Conservation (phyloP, 2,797 vertebrate species). For the Pipistrellus nathusii region DNA sequence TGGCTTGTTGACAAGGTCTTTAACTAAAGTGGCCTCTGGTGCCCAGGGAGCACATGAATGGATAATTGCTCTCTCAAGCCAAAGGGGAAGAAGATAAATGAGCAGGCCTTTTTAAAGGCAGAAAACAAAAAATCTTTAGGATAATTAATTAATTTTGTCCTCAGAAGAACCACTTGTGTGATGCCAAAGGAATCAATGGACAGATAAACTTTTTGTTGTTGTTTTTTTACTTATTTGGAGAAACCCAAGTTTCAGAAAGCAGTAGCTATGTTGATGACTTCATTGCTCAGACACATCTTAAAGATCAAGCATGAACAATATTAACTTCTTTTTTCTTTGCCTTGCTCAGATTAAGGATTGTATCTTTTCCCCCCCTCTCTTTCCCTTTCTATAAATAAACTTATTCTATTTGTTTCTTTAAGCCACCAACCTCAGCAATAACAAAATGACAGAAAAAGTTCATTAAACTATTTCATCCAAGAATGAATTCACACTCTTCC, state of each 20-base stretch:
- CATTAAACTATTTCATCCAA: slow-evolving; percentile 53
- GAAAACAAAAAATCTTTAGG: slow-evolving; percentile 80
- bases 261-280: slow-evolving; percentile 28
- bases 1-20: slow-evolving; percentile 85
- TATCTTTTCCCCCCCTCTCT: rapidly evolving
- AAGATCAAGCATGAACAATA: slow-evolving; percentile 46
- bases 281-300: slow-evolving; percentile 51
- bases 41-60: slow-evolving; percentile 82
- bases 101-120: slow-evolving; percentile 72
- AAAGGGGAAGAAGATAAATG: slow-evolving; percentile 75
- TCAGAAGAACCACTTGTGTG: slow-evolving; percentile 74
- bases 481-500: no score
- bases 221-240: slow-evolving; percentile 61
- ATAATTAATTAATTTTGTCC: slow-evolving; percentile 79
- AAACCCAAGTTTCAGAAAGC: slow-evolving; percentile 56
- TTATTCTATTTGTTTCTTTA: slow-evolving; percentile 66
- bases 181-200: slow-evolving; percentile 54
- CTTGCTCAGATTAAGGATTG: neutral
- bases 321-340: neutral
- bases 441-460: slow-evolving; percentile 49
- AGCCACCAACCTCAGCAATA: neutral
- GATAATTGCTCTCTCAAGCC: slow-evolving; percentile 82
- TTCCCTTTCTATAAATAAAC: slow-evolving; percentile 15
- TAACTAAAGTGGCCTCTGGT: slow-evolving; percentile 80
- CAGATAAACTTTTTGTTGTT: slow-evolving; percentile 14